Conservation (phyloP, 2,113 vertebrate species). For the Crypturellus undulatus region DNA sequence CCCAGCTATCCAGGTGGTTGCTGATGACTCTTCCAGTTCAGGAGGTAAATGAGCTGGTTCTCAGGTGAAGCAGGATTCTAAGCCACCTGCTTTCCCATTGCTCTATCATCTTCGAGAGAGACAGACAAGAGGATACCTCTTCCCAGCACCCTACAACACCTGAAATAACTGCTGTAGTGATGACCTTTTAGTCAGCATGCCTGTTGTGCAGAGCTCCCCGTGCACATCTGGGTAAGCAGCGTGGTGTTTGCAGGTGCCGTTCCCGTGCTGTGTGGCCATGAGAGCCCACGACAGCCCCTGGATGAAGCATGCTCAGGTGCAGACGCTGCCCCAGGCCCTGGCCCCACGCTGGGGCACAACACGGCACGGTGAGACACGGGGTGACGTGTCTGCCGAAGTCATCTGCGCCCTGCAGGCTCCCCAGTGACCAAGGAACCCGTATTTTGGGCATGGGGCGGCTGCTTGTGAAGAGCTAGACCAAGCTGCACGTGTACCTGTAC, state of each 20-base stretch:
- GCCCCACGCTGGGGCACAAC: neutral
- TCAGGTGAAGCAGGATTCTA: neutral
- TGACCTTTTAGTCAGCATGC: neutral
- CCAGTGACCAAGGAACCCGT: neutral
- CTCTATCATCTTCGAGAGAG: neutral
- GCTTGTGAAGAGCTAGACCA: neutral
- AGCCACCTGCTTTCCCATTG: neutral
- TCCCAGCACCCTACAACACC: neutral
- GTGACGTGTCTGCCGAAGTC: neutral
- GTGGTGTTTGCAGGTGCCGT: neutral
- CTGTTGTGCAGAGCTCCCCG: neutral
- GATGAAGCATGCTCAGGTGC: fast-evolving
- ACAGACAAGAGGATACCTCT: neutral
- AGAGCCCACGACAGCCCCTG: neutral
- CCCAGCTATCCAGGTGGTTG: too few relatives aligned
- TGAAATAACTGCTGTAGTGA: neutral
- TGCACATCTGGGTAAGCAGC: neutral
- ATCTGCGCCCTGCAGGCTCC: neutral
- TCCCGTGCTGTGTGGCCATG: neutral
- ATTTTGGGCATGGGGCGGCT: neutral
- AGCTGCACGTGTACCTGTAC: neutral
- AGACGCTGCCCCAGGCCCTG: neutral
- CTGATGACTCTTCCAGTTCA: neutral
- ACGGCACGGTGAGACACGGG: fast-evolving
- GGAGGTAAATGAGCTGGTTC: neutral